A percentile compares a stretch with the other conserved stretches of the same genome.
These are phyloP conservation scores for Ploceus nigricollis DNA, from an alignment of 2,113 vertebrate genomes.

Conservation along the genomic window DNA sequence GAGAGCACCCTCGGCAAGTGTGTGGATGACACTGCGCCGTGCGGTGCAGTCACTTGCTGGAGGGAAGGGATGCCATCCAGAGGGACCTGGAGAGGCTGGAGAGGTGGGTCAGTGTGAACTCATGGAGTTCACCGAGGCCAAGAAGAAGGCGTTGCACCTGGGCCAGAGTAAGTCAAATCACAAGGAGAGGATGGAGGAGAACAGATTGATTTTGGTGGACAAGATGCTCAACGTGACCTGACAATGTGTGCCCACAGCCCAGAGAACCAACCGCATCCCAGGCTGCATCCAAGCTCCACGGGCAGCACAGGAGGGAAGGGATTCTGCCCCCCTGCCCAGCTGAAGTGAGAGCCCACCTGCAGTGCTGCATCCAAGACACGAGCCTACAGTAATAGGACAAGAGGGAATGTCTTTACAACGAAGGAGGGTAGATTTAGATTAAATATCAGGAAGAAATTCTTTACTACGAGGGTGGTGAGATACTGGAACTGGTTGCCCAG, in stretches of 20 bases:
- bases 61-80: neutral
- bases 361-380: neutral
- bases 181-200: neutral
- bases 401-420: neutral
- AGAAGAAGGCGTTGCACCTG: neutral
- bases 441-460: neutral
- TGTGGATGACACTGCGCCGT: neutral
- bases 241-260: neutral
- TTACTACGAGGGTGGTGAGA: neutral
- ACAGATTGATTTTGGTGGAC: neutral
- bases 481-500: neutral
- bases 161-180: neutral
- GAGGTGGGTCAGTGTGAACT: neutral
- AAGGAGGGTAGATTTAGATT: neutral
- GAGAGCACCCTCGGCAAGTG: neutral
- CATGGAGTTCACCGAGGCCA: neutral
- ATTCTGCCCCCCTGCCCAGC: neutral
- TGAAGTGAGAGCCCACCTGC: neutral
- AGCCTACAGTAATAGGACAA: neutral
- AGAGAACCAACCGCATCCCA: neutral
- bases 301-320: neutral
- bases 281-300: neutral
- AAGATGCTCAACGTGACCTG: neutral
- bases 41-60: neutral
- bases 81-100: neutral